Base-by-base conservation (phyloP, 1,140 invertebrate genomes). In the Saccostrea glomerata region DNA sequence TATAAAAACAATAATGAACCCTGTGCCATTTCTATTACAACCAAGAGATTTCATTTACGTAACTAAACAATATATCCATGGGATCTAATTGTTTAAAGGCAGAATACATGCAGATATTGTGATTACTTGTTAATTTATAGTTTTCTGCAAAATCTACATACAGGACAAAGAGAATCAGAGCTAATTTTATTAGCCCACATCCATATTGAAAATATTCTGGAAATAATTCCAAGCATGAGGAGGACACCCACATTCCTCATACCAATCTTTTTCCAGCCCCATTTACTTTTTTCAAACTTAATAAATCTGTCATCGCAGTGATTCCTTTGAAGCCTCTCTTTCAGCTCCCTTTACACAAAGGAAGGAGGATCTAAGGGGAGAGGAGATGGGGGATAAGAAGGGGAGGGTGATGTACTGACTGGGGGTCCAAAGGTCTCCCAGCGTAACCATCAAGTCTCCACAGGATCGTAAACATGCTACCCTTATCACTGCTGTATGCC, bases 231-330 rank as follows among this genome's bases (percentile, higher is more conserved):
- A 36, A 30, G 25, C 70, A 73, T 13, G 70, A 73, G 70, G 70
- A 73, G n/a, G n/a, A n/a, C 70, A 25, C 23, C 23, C 70, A 73
- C 70, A 77, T 30, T 77, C 30, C 15, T 77, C 25, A 12, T 15
- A 17, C 3, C 11, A 66, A 77, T 30, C 30, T 30, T 36, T 36
- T 77, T 30, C 70, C 15, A 11, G 70, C 30, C 58, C 15, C 58
- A 12, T 77, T 77, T 30, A 77, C 25, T 77, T 77, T 77, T 73
- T 13, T 13, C 70, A 77, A 25, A 77, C 25, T 30, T 11, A 77
- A 77, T 77, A 77, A 77, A 77, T 15, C 70, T 77, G 70, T 77
- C 70, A 77, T 15, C 25, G 36, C 30, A 63, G 58, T 20, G 58
- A 20, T 63, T 63, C 58, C 47, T 47, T 47, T 63, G 70, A 77